Conservation (phyloP, 2,888 invertebrate genomes). For the Mythimna albipuncta region DNA sequence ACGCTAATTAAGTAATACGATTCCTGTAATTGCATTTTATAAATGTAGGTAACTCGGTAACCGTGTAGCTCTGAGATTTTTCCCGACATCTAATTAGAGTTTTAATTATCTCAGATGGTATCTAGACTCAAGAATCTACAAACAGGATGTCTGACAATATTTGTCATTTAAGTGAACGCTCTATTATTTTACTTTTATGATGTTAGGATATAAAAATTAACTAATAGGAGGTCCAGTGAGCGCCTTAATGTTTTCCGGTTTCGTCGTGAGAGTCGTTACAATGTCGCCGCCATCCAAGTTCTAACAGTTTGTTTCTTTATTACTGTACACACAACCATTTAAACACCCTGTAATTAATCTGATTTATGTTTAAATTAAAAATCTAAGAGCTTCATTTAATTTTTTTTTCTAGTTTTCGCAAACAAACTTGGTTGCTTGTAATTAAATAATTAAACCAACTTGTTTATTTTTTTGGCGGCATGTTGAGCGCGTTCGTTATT, state of each 20-base stretch:
- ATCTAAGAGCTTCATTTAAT: conserved; percentile 57
- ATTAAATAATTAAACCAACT: conserved; percentile 58
- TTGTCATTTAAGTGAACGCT: conserved; percentile 52
- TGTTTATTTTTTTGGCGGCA: conserved; percentile 45
- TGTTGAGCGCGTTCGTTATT: conserved; percentile 21
- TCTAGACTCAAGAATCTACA: conserved; percentile 33
- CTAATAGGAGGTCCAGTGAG: conserved; percentile 58
- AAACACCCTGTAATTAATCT: conserved; percentile 68
- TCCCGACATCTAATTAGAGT: conserved; percentile 44
- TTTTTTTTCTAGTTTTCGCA: conserved; percentile 43
- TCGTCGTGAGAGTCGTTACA: conserved; percentile 63
- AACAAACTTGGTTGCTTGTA: conserved; percentile 49
- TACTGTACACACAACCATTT: conserved; percentile 66
- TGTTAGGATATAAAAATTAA: conserved; percentile 58
- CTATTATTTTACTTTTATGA: conserved; percentile 53
- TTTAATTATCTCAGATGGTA: conserved; percentile 42
- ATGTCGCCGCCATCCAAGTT: conserved; percentile 62
- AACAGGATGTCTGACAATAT: conserved; percentile 61
- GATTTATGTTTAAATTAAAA: conserved; percentile 69
- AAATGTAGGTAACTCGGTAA: conserved; percentile 49
- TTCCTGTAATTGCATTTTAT: conserved; percentile 48
- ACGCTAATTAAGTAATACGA: conserved; percentile 49
- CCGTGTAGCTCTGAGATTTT: conserved; percentile 39
- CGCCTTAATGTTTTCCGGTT: conserved; percentile 72
- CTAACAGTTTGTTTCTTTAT: conserved; percentile 66